Conservation (phyloP, 2,888 invertebrate species). For the Aphidoletes aphidimyza region DNA sequence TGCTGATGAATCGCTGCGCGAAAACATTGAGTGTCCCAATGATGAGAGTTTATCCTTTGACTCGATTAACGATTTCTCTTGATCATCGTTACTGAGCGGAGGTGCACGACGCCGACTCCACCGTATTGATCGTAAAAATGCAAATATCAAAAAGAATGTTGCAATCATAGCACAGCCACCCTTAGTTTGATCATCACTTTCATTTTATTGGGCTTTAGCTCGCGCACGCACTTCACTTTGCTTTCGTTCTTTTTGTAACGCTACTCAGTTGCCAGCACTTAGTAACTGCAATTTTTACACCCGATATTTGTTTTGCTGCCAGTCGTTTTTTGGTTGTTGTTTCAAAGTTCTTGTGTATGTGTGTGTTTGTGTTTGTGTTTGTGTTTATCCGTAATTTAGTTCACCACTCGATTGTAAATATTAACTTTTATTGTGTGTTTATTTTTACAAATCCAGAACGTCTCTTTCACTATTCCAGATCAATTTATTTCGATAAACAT, state of each 20-base stretch:
- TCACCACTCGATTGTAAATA: too few species aligned
- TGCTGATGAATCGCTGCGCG: slow-evolving; percentile 66
- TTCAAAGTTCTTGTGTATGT: too few species aligned
- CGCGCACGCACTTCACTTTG: not conserved
- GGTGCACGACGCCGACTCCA: slow-evolving; percentile 62
- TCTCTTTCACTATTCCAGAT: not conserved
- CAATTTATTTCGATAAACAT: too few species aligned
- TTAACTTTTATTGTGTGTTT: not conserved
- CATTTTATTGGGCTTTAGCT: not conserved
- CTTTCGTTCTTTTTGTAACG: not conserved
- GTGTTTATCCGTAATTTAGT: too few species aligned
- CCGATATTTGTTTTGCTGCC: too few species aligned
- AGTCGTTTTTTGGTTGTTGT: too few species aligned
- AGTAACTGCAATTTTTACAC: too few species aligned
- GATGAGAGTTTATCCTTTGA: slow-evolving; percentile 53
- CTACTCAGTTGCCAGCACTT: not conserved
- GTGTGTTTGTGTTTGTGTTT: too few species aligned
- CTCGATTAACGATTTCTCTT: slow-evolving; percentile 54
- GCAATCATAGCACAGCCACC: slow-evolving; percentile 62
- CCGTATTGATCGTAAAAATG: slow-evolving; percentile 66
- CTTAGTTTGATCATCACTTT: not conserved
- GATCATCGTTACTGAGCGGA: slow-evolving; percentile 56
- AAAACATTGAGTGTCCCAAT: slow-evolving; percentile 59
- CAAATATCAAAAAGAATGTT: slow-evolving; percentile 66
- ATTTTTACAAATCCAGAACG: not conserved